A percentile compares a stretch with the other conserved stretches of the same genome.
Evolutionary conservation across 2,888 invertebrate species (phyloP).

Genomic region (Lydus trimaculatus): DNA sequence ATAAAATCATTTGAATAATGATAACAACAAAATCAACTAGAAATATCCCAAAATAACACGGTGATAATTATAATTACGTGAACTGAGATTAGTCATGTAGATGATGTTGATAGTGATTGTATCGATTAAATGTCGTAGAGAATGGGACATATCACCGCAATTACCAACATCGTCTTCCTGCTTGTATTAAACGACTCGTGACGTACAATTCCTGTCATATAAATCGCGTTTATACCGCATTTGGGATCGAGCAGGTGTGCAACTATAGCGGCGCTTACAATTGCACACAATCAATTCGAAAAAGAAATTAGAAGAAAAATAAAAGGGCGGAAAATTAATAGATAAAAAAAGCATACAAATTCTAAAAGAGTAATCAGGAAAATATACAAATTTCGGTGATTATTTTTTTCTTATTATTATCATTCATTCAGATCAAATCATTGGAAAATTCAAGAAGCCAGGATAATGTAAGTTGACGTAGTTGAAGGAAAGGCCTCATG

Average conservation of each 20-base stretch:
- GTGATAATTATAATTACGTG: not conserved
- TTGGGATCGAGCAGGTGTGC: slow-evolving; percentile 29
- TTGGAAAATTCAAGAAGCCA: slow-evolving; percentile 18
- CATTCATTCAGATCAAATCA: not conserved
- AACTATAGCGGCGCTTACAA: slow-evolving; percentile 14
- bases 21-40: not conserved
- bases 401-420: not conserved
- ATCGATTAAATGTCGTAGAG: slow-evolving; percentile 4
- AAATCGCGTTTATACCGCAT: slow-evolving; percentile 30
- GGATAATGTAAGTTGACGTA: slow-evolving; percentile 24
- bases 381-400: not conserved
- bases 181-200: slow-evolving; percentile 39
- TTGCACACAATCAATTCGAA: slow-evolving; percentile 19
- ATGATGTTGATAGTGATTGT: not conserved
- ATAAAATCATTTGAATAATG: not conserved
- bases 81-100: not conserved
- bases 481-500: slow-evolving; percentile 28
- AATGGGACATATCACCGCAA: slow-evolving; percentile 37
- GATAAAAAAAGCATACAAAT: slow-evolving; percentile 16
- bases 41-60: not conserved
- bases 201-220: slow-evolving; percentile 32
- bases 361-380: not conserved
- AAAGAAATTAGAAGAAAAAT: not conserved
- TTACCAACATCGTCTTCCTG: slow-evolving; percentile 34
- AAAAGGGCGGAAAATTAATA: not conserved